A percentile compares a stretch with the other conserved stretches of the same genome.
Evolutionary conservation across 2,888 invertebrate species (phyloP).

Genomic region (Phymatocera aterrima): DNA sequence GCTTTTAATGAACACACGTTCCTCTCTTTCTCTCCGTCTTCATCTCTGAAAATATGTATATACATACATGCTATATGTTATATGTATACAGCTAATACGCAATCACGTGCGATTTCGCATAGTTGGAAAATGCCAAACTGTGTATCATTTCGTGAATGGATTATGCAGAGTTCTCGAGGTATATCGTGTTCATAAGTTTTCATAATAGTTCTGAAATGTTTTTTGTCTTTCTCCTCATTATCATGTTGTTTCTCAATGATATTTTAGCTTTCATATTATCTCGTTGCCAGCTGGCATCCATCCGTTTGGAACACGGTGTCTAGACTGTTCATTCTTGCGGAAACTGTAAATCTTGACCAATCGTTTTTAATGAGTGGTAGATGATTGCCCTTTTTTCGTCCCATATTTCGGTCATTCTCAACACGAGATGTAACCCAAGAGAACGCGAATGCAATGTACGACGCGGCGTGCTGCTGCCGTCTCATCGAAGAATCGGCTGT

Average conservation of each 20-base stretch:
- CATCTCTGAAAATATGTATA: constrained; percentile 6
- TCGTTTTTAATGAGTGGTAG: not conserved
- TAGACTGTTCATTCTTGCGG: not conserved
- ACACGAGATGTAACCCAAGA: no score
- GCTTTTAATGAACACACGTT: not conserved
- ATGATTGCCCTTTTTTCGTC: no score
- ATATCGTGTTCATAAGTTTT: not conserved
- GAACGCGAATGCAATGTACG: no score
- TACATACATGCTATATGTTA: no score
- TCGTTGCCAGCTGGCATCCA: not conserved
- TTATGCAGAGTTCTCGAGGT: not conserved
- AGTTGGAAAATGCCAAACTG: not conserved
- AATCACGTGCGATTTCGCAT: not conserved
- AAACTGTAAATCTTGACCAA: constrained; percentile 25
- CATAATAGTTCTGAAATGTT: not conserved
- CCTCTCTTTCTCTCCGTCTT: not conserved
- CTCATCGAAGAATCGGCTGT: not conserved
- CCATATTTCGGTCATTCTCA: no score
- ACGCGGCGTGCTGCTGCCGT: not conserved
- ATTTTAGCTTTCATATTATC: constrained; percentile 19
- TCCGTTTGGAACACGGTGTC: not conserved
- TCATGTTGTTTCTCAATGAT: not conserved
- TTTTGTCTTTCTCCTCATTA: not conserved
- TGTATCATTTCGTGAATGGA: constrained; percentile 13
- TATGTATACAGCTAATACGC: no score